Conservation (phyloP, 2,888 invertebrate genomes). For the Melinaea menophilus region DNA sequence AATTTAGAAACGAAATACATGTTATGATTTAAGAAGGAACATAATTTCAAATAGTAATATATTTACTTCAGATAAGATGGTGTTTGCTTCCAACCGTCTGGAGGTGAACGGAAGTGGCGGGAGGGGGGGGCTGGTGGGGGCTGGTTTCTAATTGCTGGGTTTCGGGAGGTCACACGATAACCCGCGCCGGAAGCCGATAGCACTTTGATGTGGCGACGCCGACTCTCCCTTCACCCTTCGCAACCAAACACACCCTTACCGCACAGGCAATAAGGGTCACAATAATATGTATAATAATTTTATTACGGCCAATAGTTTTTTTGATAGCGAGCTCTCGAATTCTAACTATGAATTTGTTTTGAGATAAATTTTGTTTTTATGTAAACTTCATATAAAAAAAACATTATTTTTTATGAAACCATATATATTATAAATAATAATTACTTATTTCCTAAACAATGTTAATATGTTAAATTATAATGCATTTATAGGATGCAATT, state of each 20-base stretch:
- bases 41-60: too few species aligned
- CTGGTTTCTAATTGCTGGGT: conserved; percentile 63
- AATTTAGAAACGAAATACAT: too few species aligned
- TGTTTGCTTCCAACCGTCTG: conserved; percentile 38
- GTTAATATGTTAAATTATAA: not conserved
- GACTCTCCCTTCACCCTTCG: conserved; percentile 43
- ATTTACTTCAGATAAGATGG: conserved; percentile 23
- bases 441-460: too few species aligned
- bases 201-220: conserved; percentile 69
- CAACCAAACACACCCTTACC: conserved; percentile 18
- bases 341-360: conserved; percentile 17
- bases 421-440: too few species aligned
- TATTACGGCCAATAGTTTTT: conserved; percentile 26
- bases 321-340: conserved; percentile 22
- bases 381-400: too few species aligned
- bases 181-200: conserved; percentile 73
- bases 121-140: conserved; percentile 49
- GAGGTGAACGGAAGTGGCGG: conserved; percentile 46
- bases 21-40: too few species aligned
- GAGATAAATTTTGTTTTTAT: conserved; percentile 16
- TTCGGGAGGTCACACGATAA: conserved; percentile 75
- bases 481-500: conserved; percentile 11
- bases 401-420: too few species aligned
- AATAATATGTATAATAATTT: conserved; percentile 22
- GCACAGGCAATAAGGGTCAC: conserved; percentile 12